phyloP scores from a whole-genome alignment of 2,888 invertebrate genomes.

The Lycaena phlaeas region DNA sequence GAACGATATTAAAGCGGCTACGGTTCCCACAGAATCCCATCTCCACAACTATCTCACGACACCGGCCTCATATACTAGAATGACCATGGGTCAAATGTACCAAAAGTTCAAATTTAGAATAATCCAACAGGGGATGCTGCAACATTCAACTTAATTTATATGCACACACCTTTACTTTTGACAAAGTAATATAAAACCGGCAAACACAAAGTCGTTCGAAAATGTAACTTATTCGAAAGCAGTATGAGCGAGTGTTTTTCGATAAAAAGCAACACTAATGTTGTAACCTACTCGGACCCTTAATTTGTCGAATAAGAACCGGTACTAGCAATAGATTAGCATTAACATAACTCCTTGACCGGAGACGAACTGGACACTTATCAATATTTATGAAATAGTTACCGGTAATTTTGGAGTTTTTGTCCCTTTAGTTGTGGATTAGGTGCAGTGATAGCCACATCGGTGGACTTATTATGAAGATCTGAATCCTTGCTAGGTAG shows the following conservation, averaged over 20 bases:
- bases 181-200: constrained; percentile 21
- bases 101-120: constrained; percentile 54
- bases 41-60: constrained; percentile 51
- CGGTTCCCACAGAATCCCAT: constrained; percentile 56
- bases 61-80: constrained; percentile 38
- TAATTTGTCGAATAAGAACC: constrained; percentile 57
- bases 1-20: no score
- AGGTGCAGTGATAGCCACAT: constrained; percentile 30
- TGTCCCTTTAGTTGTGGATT: constrained; percentile 33
- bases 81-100: constrained; percentile 52
- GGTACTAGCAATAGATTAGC: constrained; percentile 53
- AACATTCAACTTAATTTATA: constrained; percentile 51
- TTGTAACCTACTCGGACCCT: constrained; percentile 47
- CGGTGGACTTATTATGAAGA: constrained; percentile 10
- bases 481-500: no score
- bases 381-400: constrained; percentile 58
- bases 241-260: constrained; percentile 14
- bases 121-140: constrained; percentile 52
- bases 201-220: constrained; percentile 19
- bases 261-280: constrained; percentile 12
- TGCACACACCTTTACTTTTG: constrained; percentile 62
- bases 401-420: constrained; percentile 30
- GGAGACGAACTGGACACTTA: constrained; percentile 50
- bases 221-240: constrained; percentile 21
- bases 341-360: constrained; percentile 72